Conservation (phyloP, 2,888 invertebrate genomes). For the Sclerodermus sp. region DNA sequence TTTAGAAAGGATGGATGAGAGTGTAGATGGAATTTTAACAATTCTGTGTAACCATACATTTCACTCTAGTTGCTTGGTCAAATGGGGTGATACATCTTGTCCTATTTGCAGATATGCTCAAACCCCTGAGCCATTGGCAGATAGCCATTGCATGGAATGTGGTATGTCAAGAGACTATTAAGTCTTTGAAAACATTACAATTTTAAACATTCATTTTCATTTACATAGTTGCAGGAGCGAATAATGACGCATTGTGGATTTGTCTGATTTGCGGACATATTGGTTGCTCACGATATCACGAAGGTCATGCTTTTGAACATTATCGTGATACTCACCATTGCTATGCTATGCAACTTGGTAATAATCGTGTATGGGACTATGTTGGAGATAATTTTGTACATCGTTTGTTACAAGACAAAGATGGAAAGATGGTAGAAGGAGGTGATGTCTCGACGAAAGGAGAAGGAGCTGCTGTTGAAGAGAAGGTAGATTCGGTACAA, state of each 20-base stretch:
- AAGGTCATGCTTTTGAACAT: constrained; percentile 94
- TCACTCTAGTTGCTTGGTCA: constrained; percentile 90
- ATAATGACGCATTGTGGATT: constrained; percentile 91
- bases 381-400: constrained; percentile 97
- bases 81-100: constrained; percentile 97
- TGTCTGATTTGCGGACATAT: constrained; percentile 98
- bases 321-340: constrained; percentile 95
- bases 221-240: constrained; percentile 51
- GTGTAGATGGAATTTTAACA: constrained; percentile 94
- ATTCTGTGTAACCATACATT: constrained; percentile 99
- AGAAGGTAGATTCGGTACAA: constrained; percentile 93
- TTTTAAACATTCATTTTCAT: background rate
- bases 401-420: constrained; percentile 94
- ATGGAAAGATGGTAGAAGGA: constrained; percentile 90
- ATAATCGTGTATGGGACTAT: constrained; percentile 99
- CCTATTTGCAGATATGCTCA: constrained; percentile 94
- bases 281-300: constrained; percentile 90
- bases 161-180: constrained; percentile 45
- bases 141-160: constrained; percentile 73
- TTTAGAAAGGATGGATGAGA: constrained; percentile 97
- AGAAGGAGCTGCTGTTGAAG: constrained; percentile 68
- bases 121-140: constrained; percentile 76
- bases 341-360: constrained; percentile 94
- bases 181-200: background rate
- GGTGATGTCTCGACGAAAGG: constrained; percentile 56